Conservation (phyloP, 2,113 vertebrate species). For the Cryptotis parvus region DNA sequence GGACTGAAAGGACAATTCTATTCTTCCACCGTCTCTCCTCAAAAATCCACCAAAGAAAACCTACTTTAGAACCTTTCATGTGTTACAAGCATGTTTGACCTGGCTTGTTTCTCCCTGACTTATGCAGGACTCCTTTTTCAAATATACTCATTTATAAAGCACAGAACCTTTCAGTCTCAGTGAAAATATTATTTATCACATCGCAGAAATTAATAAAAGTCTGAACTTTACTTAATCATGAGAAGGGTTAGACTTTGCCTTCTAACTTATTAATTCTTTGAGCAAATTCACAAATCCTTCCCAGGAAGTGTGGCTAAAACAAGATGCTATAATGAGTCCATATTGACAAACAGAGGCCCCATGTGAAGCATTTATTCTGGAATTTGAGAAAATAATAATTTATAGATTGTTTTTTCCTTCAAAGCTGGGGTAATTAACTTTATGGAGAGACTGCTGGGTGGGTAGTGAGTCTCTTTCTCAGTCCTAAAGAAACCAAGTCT, state of each 20-base stretch:
- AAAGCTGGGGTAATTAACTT: not conserved
- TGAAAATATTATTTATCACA: conserved; percentile 8
- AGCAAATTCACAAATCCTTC: not conserved
- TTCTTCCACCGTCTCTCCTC: conserved; percentile 70
- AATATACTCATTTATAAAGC: conserved; percentile 73
- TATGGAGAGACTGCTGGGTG: not conserved
- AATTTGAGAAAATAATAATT: not conserved
- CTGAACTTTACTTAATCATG: conserved; percentile 21
- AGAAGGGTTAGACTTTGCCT: conserved; percentile 46
- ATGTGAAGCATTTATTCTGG: not conserved
- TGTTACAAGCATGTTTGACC: conserved; percentile 84
- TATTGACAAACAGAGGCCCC: not conserved
- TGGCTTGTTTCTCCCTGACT: conserved; percentile 77
- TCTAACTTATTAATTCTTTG: conserved; percentile 66
- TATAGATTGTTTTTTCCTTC: conserved; percentile 9
- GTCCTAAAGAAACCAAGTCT: not conserved
- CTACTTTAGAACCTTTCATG: conserved; percentile 80
- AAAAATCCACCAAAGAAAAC: conserved; percentile 83
- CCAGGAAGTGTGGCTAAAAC: not conserved
- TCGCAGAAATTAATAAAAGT: conserved; percentile 37
- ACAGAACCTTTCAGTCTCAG: conserved; percentile 65
- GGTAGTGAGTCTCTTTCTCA: not conserved
- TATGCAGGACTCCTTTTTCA: conserved; percentile 76
- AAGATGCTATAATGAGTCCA: not conserved
- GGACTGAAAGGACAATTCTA: not conserved